Evolutionary conservation across 2,888 invertebrate species (phyloP).

Genomic region (Nycteola revayana): DNA sequence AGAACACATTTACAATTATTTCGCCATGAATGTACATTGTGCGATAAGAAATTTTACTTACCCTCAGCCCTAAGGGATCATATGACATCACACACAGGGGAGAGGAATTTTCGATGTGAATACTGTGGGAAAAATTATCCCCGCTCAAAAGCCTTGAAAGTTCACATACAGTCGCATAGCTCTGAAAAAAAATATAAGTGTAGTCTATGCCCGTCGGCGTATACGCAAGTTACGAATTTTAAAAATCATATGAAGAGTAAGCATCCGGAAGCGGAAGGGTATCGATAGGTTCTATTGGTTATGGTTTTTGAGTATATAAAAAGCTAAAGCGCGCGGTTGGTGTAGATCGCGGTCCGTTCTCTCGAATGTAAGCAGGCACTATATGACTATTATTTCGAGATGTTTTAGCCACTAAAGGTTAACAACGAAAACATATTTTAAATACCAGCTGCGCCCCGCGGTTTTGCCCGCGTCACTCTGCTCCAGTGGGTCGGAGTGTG

Average conservation of each 20-base stretch:
- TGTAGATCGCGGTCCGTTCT: too few relatives aligned
- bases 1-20: slow-evolving; percentile 45
- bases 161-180: slow-evolving; percentile 75
- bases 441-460: too few relatives aligned
- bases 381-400: too few relatives aligned
- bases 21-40: slow-evolving; percentile 59
- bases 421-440: too few relatives aligned
- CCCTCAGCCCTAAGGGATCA: slow-evolving; percentile 66
- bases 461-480: too few relatives aligned
- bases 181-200: slow-evolving; percentile 72
- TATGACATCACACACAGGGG: slow-evolving; percentile 74
- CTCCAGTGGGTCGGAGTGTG: too few relatives aligned
- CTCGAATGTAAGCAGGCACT: too few relatives aligned
- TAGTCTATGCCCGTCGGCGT: slow-evolving; percentile 61
- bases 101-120: slow-evolving; percentile 69
- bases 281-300: too few relatives aligned
- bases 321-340: too few relatives aligned
- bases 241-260: slow-evolving; percentile 73
- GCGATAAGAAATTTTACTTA: slow-evolving; percentile 58
- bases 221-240: slow-evolving; percentile 70
- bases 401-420: too few relatives aligned
- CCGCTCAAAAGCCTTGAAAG: slow-evolving; percentile 59
- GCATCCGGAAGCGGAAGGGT: slow-evolving; percentile 33
- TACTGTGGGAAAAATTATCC: slow-evolving; percentile 77
- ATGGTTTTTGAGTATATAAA: too few relatives aligned